Evolutionary conservation across 2,797 vertebrate species (phyloP).

Genomic region (Eulemur coronatus): DNA sequence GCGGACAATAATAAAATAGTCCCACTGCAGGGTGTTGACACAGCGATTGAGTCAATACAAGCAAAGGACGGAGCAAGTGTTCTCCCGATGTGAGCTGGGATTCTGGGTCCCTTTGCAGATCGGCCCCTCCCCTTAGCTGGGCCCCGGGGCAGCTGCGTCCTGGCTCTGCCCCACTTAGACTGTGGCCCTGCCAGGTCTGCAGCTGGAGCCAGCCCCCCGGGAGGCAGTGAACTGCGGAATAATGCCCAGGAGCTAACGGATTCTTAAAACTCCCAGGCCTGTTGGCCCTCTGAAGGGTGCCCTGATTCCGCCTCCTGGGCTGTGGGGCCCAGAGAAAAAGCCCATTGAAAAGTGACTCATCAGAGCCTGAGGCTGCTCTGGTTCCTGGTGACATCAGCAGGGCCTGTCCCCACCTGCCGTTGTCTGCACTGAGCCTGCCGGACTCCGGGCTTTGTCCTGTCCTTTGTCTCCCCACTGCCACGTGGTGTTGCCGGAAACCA

Average conservation of each 20-base stretch:
- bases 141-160: neutral
- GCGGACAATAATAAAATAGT: too few species aligned
- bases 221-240: neutral
- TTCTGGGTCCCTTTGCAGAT: neutral
- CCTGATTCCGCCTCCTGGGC: neutral
- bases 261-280: neutral
- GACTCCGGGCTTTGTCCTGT: neutral
- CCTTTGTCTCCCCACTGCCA: neutral
- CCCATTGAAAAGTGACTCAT: neutral
- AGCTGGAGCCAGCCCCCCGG: neutral
- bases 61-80: neutral
- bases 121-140: neutral
- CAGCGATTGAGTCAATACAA: neutral
- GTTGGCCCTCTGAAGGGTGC: neutral
- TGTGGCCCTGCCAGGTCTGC: neutral
- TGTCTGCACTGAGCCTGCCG: neutral
- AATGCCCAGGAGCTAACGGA: constrained; percentile 13
- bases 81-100: too few species aligned
- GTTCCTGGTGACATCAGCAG: neutral
- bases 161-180: neutral
- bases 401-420: too few species aligned
- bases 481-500: neutral
- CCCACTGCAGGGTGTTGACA: neutral
- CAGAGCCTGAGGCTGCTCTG: neutral
- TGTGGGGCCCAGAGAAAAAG: neutral